These are phyloP conservation scores for Danaus melanippus DNA, from an alignment of 1,140 invertebrate genomes.

Conservation along the genomic window DNA sequence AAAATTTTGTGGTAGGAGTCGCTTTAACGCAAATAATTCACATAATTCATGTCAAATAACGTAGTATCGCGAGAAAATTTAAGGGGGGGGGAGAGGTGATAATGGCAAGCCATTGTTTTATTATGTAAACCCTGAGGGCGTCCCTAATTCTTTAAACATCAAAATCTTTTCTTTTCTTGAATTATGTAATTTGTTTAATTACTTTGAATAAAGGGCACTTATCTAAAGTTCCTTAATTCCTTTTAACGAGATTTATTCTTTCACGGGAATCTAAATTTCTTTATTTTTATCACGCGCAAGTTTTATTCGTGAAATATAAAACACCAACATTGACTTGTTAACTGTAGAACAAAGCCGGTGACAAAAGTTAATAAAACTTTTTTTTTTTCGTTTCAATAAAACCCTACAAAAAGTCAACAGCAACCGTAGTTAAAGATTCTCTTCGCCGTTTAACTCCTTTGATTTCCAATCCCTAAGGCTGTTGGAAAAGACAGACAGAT, in stretches of 20 bases:
- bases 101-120: conserved; percentile 44
- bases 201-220: conserved; percentile 1
- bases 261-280: too few species aligned
- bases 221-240: too few species aligned
- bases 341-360: neutral
- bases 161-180: conserved; percentile 51
- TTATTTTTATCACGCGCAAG: too few species aligned
- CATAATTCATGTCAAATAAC: conserved; percentile 52
- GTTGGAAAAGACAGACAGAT: conserved; percentile 32
- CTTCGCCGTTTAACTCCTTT: conserved; percentile 46
- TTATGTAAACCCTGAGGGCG: conserved; percentile 48
- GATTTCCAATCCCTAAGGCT: conserved; percentile 44
- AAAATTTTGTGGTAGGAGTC: conserved; percentile 57
- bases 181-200: conserved; percentile 27
- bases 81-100: conserved; percentile 13
- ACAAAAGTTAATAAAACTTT: conserved; percentile 8
- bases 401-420: conserved; percentile 34
- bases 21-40: conserved; percentile 51
- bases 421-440: conserved; percentile 37
- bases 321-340: neutral
- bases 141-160: conserved; percentile 35
- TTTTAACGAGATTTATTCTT: too few species aligned
- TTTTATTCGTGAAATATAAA: conserved; percentile 22
- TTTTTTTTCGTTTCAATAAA: conserved; percentile 6
- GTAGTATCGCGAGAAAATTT: conserved; percentile 37